These are phyloP conservation scores for Ommatoiulus sabulosus DNA, from an alignment of 2,888 invertebrate genomes.

Conservation along the genomic window DNA sequence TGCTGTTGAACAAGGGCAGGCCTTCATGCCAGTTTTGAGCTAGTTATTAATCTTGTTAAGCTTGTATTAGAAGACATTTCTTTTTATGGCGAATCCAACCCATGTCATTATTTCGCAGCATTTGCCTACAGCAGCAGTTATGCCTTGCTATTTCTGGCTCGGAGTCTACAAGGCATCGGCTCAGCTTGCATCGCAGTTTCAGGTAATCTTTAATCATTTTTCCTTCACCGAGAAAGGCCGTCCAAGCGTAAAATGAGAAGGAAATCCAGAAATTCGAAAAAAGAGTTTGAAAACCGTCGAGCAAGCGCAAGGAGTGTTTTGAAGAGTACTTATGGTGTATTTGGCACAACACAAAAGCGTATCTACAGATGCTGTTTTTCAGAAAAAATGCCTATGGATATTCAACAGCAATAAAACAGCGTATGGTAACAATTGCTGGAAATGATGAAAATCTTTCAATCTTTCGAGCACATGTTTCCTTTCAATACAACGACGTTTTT, in stretches of 20 bases:
- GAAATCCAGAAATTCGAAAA: background rate
- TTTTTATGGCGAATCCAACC: background rate
- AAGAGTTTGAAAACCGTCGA: background rate
- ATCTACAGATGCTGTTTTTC: too few species aligned
- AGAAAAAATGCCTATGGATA: too few species aligned
- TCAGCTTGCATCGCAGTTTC: constrained; percentile 84
- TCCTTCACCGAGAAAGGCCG: background rate
- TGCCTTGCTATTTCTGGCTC: constrained; percentile 76
- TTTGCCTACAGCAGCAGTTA: constrained; percentile 78
- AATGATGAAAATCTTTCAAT: too few species aligned
- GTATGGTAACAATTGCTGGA: too few species aligned
- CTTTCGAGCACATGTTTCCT: too few species aligned
- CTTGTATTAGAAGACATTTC: background rate
- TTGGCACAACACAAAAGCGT: too few species aligned
- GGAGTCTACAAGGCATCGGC: constrained; percentile 83
- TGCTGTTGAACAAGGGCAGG: background rate
- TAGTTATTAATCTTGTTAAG: background rate
- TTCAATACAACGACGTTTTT: too few species aligned
- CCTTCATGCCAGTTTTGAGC: background rate
- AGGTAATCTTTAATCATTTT: constrained; percentile 65
- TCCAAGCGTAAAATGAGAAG: background rate
- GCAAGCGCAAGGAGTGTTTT: background rate
- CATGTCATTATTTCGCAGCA: constrained; percentile 70
- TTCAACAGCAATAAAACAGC: too few species aligned
- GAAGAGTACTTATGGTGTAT: too few species aligned